Base-by-base conservation (phyloP, 2,888 invertebrate species). In the Blastobasis lacticolella region DNA sequence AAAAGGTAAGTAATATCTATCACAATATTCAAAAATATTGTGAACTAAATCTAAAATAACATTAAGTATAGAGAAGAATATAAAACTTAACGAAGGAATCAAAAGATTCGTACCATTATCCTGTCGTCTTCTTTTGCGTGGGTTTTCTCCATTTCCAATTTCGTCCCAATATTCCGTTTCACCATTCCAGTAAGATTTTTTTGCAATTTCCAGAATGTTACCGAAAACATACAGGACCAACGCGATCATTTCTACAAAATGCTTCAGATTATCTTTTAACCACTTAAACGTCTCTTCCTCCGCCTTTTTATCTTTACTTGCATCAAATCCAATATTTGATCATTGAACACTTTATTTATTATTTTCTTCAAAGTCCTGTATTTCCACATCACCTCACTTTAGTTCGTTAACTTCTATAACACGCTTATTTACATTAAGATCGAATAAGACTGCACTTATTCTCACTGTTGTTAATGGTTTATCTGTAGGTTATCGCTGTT, bases 401-500 rank as follows among this genome's bases (percentile, higher is more conserved):
- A 44, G 48, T 47, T 53, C 57, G 49, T 48, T 52, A 52, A 55
- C 48, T 50, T 59, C 53, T 23, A 23, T 23, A 23, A 23, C 23
- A 23, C 23, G 23, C 23, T 23, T 23, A 23, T 23, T 23, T 23
- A 23, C 23, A 23, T 23, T 23, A 23, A 23, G 23, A 23, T 23
- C 23, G 23, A 23, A 23, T 23, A 62, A 55, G 64, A 71, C 71
- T 64, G 57, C 67, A 71, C 69, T 38, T 50, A 43, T 51, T 48
- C 53, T 49, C 54, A 60, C 57, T 64, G 67, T 71, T 23, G 23
- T 23, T 23, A 23, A 23, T 23, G 3, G 23, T 23, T 23, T 75
- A 79, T 76, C 74, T 57, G 59, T 57, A 71, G 83, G 80, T 83
- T 84, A 83, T 83, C 81, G 63, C 54, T 57, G 56, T 63, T 57